phyloP scores from a whole-genome alignment of 1,140 invertebrate species.

The Anthonomus grandis region DNA sequence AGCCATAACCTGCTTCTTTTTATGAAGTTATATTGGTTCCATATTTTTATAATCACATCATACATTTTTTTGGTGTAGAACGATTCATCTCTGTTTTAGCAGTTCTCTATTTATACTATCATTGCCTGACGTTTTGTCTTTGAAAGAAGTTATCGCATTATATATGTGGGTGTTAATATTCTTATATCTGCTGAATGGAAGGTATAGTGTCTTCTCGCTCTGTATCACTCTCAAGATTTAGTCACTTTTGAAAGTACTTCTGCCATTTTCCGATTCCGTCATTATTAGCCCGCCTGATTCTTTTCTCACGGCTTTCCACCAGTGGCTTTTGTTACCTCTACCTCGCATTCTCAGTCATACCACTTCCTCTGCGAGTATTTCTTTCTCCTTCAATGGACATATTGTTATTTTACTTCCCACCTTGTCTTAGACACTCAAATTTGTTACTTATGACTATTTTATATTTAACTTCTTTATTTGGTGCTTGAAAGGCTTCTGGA shows the following conservation, averaged over 20 bases:
- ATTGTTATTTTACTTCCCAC: no score
- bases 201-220: not conserved
- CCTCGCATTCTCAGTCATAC: not conserved
- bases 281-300: not conserved
- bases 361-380: not conserved
- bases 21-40: no score
- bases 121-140: not conserved
- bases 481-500: no score
- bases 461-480: no score
- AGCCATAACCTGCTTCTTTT: no score
- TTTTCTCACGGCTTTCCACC: not conserved
- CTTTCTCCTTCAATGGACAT: no score
- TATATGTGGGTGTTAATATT: not conserved
- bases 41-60: no score
- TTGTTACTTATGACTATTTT: no score
- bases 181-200: not conserved
- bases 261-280: not conserved
- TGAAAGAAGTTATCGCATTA: slow-evolving; percentile 17
- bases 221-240: not conserved
- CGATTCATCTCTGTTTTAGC: no score
- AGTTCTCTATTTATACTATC: no score
- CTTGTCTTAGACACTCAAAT: no score
- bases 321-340: not conserved
- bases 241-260: slow-evolving; percentile 1
- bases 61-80: no score